phyloP scores from a whole-genome alignment of 1,140 invertebrate genomes.

The Tetramorium parvispinum region DNA sequence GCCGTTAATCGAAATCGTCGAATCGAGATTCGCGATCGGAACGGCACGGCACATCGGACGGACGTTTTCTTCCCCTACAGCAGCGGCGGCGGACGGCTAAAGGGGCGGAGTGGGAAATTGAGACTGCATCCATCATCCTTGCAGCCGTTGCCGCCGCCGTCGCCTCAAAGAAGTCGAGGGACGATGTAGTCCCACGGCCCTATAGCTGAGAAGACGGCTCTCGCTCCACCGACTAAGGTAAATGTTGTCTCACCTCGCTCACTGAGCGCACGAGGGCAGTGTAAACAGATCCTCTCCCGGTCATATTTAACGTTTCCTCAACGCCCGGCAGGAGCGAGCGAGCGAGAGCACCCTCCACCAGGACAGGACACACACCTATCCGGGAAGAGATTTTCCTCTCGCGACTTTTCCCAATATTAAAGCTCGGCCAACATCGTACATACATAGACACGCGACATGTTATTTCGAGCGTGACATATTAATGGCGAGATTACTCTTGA shows the following conservation, averaged over 20 bases:
- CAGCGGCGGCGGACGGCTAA: neutral
- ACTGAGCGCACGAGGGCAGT: conserved; percentile 62
- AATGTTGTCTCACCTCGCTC: conserved; percentile 74
- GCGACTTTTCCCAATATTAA: conserved; percentile 55
- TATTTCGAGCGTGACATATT: conserved; percentile 52
- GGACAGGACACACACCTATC: conserved; percentile 2
- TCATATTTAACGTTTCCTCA: conserved; percentile 72
- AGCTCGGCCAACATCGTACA: neutral
- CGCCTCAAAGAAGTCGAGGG: conserved; percentile 74
- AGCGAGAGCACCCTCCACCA: conserved; percentile 41
- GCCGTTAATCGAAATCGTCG: conserved; percentile 66
- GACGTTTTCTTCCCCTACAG: neutral
- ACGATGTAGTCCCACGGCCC: neutral
- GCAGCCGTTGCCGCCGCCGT: conserved; percentile 22
- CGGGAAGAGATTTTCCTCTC: conserved; percentile 28
- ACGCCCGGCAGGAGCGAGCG: conserved; percentile 17
- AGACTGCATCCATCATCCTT: conserved; percentile 72
- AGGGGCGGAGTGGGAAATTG: conserved; percentile 65
- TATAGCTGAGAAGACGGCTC: conserved; percentile 35
- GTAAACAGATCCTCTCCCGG: conserved; percentile 72
- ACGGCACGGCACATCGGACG: neutral
- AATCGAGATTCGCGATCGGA: conserved; percentile 15
- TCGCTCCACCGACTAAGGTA: conserved; percentile 61
- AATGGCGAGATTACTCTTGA: conserved; percentile 58
- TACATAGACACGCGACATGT: neutral